Evolutionary conservation across 2,797 vertebrate species (phyloP), one percentile per base, ranked within the genome.

Genomic region (Danio aesculapii): DNA sequence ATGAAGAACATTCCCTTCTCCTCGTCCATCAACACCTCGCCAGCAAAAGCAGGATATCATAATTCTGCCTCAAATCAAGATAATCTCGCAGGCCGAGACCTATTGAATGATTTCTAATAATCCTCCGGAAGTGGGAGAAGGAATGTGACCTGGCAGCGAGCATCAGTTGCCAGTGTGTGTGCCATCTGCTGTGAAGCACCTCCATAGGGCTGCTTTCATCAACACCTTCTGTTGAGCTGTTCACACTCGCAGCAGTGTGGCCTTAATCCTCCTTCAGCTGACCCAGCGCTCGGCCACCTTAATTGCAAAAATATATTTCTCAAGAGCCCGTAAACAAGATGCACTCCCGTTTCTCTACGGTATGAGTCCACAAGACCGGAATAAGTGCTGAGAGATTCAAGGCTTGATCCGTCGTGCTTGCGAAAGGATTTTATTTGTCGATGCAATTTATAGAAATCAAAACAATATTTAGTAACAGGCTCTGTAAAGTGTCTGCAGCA

Each of bases 241-340:
- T 83, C 79, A 64, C 77, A 69, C 77, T 86, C 85, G 39, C 83
- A 86, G 83, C 77, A 53, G 77, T 77, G 72, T 44, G 69, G 21
- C 67, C 75, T 79, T 84, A 86, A 84, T 84, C 85, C 85, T 84
- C 58, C 80, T 70, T 73, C 69, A 84, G 61, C 74, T 74, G 82
- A 84, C 73, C 82, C 44, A 52, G 52, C 4, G 14, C 17, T 81
- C 72, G 76, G 59, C 50, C 63, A 47, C 17, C 39, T 46, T 75
- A 61, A 50, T 62, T 78, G 64, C 72, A 76, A 47, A 83, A 80
- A 80, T 69, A 30, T 30, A 75, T 63, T 55, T 70, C 71, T 63
- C 58, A 76, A 10, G 44, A 63, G 58, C 66, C 72, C 17, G 59
- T 55, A 70, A 76, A 64, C 50, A 71, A 39, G 50, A 66, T 9